Percentiles rank a stretch among this genome's conserved stretches.
Evolutionary conservation across 2,888 invertebrate genomes (phyloP).

Genomic region (Eristalis tenax): DNA sequence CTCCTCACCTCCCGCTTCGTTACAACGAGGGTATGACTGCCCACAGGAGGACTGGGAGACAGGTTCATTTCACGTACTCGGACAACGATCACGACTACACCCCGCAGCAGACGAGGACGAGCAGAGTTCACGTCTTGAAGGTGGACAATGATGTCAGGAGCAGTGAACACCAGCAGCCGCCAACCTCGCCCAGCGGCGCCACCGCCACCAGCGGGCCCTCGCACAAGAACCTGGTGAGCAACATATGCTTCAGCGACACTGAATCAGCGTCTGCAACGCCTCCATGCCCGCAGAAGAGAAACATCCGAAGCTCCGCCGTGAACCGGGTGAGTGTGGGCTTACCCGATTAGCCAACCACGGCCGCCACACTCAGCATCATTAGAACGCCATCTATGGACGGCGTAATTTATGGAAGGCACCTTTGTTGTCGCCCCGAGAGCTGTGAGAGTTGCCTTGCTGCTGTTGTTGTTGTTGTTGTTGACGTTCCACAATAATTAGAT

Average conservation of each 20-base stretch:
- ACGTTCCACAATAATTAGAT: slow-evolving; percentile 35
- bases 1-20: not conserved
- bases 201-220: slow-evolving; percentile 8
- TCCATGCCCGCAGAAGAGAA: slow-evolving; percentile 70
- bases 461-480: slow-evolving; percentile 11
- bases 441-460: slow-evolving; percentile 8
- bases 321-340: slow-evolving; percentile 79
- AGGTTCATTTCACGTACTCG: slow-evolving; percentile 52
- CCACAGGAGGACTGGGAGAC: slow-evolving; percentile 38
- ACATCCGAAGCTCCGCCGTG: slow-evolving; percentile 77
- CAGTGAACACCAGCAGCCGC: slow-evolving; percentile 31
- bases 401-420: slow-evolving; percentile 62
- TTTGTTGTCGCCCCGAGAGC: slow-evolving; percentile 49
- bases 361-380: slow-evolving; percentile 30
- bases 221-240: slow-evolving; percentile 79
- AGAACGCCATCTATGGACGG: slow-evolving; percentile 64
- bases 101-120: slow-evolving; percentile 10
- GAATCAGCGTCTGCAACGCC: slow-evolving; percentile 74
- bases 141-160: slow-evolving; percentile 56
- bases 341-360: slow-evolving; percentile 75
- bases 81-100: slow-evolving; percentile 14
- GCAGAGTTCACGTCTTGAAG: slow-evolving; percentile 46
- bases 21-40: not conserved
- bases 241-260: slow-evolving; percentile 79
- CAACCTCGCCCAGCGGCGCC: slow-evolving; percentile 10